Evolutionary conservation across 2,113 vertebrate genomes (phyloP), one percentile per base, ranked within the genome.

Genomic region (Protobothrops mucrosquamatus): DNA sequence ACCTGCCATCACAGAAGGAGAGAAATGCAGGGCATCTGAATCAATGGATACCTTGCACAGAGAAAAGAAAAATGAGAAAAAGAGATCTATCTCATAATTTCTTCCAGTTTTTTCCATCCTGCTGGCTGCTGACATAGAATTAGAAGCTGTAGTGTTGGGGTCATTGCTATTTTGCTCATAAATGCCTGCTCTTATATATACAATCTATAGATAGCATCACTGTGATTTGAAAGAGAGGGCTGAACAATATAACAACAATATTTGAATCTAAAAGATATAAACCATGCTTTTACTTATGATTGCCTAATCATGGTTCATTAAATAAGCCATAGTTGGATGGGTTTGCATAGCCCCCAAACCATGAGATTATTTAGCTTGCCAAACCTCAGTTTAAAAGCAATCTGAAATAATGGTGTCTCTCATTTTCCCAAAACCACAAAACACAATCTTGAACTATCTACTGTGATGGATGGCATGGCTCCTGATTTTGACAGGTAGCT

Each of bases 401-500:
- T 81, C 55, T 15, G 56, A 57, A 56, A 61, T 89, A 57, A 91
- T 43, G 34, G 52, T 39, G 3, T 34, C n/a, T 39, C 51, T 43
- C 86, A 85, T 89, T 64, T 91, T 39, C 24, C 23, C 39, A n/a
- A 89, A 81, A 91, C 24, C 6, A 26, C 56, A 22, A 88, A 29
- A 55, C 20, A 3, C 43, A 85, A 29, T 91, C 54, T 91, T 48
- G 23, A n/a, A 7, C 64, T 89, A 52, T 85, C 54, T 59, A 5
- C 61, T 22, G 54, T 61, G 90, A 88, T 91, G 69, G 64, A 91
- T 93, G 43, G 43, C 91, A 29, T 3, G 1, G 69, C 54, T 59
- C 34, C 69, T 39, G 22, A n/a, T 91, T 89, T 91, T 85, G 91
- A 91, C 69, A 92, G 93, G 55, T 39, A 74, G 26, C 26, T 46